Conservation (phyloP, 2,797 vertebrate species). For the Coreius guichenoti region DNA sequence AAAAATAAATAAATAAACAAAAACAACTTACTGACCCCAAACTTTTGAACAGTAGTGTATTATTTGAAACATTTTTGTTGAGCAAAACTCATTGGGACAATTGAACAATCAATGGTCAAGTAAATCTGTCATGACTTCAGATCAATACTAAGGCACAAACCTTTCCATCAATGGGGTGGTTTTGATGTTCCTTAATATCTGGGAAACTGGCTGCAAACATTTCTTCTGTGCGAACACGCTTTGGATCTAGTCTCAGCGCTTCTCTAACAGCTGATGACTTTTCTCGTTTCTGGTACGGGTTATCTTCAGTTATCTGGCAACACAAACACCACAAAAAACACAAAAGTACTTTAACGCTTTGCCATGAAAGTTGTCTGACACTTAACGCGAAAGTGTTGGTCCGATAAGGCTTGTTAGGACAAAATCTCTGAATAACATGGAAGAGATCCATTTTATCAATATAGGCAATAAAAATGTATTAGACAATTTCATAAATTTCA, state of each 20-base stretch:
- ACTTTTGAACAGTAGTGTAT: neutral
- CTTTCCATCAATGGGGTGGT: slow-evolving; percentile 37
- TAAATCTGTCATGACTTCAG: neutral
- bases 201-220: slow-evolving; percentile 34
- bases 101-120: no score
- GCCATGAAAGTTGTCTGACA: neutral
- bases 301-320: slow-evolving; percentile 12
- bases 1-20: neutral
- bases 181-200: slow-evolving; percentile 41
- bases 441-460: neutral
- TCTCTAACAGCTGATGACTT: slow-evolving; percentile 8
- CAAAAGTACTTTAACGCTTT: neutral
- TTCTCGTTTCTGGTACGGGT: slow-evolving; percentile 6
- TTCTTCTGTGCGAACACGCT: neutral
- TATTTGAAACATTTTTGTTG: neutral
- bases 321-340: neutral
- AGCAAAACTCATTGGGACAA: no score
- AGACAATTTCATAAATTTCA: neutral
- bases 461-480: neutral
- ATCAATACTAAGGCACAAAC: neutral
- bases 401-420: neutral
- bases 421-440: neutral
- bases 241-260: neutral
- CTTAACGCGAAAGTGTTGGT: neutral
- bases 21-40: no score